These are phyloP conservation scores for Brachypalpus laphriformis DNA, from an alignment of 2,888 invertebrate genomes.

Conservation along the genomic window DNA sequence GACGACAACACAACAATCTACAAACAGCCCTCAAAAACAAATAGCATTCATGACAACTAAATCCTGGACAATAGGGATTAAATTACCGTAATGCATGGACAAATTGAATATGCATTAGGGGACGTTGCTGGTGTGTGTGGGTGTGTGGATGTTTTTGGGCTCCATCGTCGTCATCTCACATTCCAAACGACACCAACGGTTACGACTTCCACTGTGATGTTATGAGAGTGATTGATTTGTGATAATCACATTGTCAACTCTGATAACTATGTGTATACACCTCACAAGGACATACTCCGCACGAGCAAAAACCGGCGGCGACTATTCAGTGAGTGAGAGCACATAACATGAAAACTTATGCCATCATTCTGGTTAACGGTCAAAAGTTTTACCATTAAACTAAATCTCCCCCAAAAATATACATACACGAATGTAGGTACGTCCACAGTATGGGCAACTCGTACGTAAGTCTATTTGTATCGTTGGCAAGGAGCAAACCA, in stretches of 20 bases:
- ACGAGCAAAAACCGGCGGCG: neutral
- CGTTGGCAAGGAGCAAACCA: neutral
- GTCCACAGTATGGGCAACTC: neutral
- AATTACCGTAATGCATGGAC: slow-evolving; percentile 74
- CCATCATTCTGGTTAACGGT: slow-evolving; percentile 70
- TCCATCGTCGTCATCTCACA: slow-evolving; percentile 9
- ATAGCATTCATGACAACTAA: slow-evolving; percentile 69
- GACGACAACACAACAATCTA: slow-evolving; percentile 50
- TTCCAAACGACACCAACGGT: slow-evolving; percentile 35
- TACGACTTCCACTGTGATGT: slow-evolving; percentile 59
- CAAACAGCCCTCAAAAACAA: slow-evolving; percentile 65
- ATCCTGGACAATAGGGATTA: slow-evolving; percentile 72
- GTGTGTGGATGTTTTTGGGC: neutral
- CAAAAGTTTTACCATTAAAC: slow-evolving; percentile 69
- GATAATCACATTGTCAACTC: slow-evolving; percentile 73
- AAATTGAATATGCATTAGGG: slow-evolving; percentile 73
- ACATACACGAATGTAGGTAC: neutral
- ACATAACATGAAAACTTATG: slow-evolving; percentile 65
- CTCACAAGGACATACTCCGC: slow-evolving; percentile 5
- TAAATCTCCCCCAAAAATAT: slow-evolving; percentile 46
- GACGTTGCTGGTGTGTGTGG: slow-evolving; percentile 2
- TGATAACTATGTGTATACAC: slow-evolving; percentile 48
- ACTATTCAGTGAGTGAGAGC: neutral
- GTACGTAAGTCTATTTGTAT: slow-evolving; percentile 17
- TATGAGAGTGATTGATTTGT: slow-evolving; percentile 74